A percentile compares a stretch with the other conserved stretches of the same genome.
phyloP scores from a whole-genome alignment of 2,888 invertebrate species.

The Malthinus seriepunctatus region DNA sequence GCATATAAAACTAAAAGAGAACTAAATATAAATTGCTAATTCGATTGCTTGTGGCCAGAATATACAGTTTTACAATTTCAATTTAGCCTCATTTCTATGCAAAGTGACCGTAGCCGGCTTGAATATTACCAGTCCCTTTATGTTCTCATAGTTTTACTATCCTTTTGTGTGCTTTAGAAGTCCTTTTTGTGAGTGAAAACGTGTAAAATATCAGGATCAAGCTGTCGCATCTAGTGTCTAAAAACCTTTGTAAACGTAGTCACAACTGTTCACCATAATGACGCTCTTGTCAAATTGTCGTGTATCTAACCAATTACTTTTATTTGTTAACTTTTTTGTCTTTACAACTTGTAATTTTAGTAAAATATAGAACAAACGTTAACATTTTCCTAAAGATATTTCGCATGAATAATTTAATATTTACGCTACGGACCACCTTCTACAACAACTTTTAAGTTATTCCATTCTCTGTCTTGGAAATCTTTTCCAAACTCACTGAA shows the following conservation, averaged over 20 bases:
- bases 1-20: slow-evolving; percentile 34
- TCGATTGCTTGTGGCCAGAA: slow-evolving; percentile 43
- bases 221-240: slow-evolving; percentile 23
- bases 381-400: too few species aligned
- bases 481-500: too few species aligned
- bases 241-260: slow-evolving; percentile 23
- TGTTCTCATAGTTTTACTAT: slow-evolving; percentile 43
- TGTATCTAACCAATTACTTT: slow-evolving; percentile 28
- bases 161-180: slow-evolving; percentile 37
- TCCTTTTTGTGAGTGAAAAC: slow-evolving; percentile 25
- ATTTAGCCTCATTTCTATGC: slow-evolving; percentile 50
- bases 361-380: too few species aligned
- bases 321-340: neutral
- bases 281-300: slow-evolving; percentile 28
- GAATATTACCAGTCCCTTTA: slow-evolving; percentile 45
- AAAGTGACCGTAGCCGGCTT: slow-evolving; percentile 46
- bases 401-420: too few species aligned
- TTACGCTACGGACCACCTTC: too few species aligned
- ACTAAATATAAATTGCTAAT: slow-evolving; percentile 43
- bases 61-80: slow-evolving; percentile 49
- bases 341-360: too few species aligned
- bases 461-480: too few species aligned
- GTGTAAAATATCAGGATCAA: slow-evolving; percentile 30
- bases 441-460: too few species aligned
- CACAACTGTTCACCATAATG: slow-evolving; percentile 18